Percentiles rank a stretch among this genome's conserved stretches.
Evolutionary conservation across 2,797 vertebrate genomes (phyloP).

Genomic region (Nasua narica): DNA sequence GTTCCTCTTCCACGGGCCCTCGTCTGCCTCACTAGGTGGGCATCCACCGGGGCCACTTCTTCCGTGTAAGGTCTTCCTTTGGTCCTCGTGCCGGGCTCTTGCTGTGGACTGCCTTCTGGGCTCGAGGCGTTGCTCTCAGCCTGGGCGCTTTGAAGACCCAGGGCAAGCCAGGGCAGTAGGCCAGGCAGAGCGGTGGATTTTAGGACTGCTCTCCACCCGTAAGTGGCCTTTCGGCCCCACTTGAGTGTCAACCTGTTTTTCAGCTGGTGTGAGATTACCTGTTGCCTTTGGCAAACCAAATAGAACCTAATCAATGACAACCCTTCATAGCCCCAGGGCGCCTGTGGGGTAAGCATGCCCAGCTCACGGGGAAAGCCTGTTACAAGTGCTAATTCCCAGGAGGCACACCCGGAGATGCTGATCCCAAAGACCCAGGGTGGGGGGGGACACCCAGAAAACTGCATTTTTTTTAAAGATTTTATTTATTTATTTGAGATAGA

Average conservation of each 20-base stretch:
- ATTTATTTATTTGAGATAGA: no score
- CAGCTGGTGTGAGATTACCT: not conserved
- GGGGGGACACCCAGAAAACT: not conserved
- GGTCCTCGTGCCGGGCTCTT: not conserved
- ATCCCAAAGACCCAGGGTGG: not conserved
- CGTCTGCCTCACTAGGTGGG: not conserved
- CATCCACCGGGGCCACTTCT: not conserved
- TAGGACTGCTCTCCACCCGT: not conserved
- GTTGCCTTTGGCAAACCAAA: not conserved
- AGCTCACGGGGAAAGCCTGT: not conserved
- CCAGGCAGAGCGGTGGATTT: not conserved
- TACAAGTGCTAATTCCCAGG: not conserved
- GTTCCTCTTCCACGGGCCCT: conserved; percentile 17
- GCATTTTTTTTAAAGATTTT: no score
- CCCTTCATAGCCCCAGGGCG: not conserved
- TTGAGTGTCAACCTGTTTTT: not conserved
- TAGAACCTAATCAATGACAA: not conserved
- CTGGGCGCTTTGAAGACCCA: not conserved
- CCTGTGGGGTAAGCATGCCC: not conserved
- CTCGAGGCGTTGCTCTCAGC: not conserved
- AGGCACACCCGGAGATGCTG: not conserved
- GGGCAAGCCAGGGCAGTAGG: conserved; percentile 40
- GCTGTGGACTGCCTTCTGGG: not conserved
- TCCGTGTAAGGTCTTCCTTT: conserved; percentile 42
- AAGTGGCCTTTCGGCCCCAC: not conserved